These are phyloP conservation scores for Tauraco erythrolophus DNA, from an alignment of 2,113 vertebrate genomes.

Conservation along the genomic window DNA sequence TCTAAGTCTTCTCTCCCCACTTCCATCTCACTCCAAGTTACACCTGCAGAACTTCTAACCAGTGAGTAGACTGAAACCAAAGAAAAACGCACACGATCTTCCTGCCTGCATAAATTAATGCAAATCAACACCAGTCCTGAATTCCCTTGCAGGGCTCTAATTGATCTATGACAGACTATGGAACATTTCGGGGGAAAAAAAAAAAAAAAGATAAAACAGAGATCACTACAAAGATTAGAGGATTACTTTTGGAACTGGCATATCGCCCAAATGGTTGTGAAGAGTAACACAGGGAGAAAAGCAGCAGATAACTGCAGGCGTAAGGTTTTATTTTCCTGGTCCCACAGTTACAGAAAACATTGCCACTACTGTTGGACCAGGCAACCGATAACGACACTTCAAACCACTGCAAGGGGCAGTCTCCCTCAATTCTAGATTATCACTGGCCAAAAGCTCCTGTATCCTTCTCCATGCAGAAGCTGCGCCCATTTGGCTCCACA, in stretches of 20 bases:
- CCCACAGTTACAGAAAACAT: not conserved
- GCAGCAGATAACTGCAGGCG: not conserved
- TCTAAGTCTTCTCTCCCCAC: not conserved
- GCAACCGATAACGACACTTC: not conserved
- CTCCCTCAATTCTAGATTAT: not conserved
- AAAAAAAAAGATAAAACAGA: too few relatives aligned
- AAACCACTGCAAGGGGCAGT: not conserved
- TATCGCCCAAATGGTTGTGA: not conserved
- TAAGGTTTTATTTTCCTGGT: not conserved
- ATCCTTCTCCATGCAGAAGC: not conserved
- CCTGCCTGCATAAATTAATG: not conserved
- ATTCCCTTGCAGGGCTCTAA: not conserved
- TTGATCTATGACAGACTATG: not conserved
- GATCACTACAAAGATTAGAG: not conserved
- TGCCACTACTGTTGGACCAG: not conserved
- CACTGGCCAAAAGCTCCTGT: not conserved
- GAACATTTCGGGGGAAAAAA: not conserved
- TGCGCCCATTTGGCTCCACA: not conserved
- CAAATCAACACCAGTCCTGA: constrained; percentile 3
- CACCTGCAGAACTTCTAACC: not conserved
- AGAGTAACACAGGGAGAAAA: not conserved
- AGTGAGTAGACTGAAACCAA: not conserved
- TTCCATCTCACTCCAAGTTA: not conserved
- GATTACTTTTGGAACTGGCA: not conserved
- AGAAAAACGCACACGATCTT: not conserved